These are phyloP conservation scores for Psylliodes chrysocephalus DNA, from an alignment of 2,888 invertebrate species.

Conservation along the genomic window DNA sequence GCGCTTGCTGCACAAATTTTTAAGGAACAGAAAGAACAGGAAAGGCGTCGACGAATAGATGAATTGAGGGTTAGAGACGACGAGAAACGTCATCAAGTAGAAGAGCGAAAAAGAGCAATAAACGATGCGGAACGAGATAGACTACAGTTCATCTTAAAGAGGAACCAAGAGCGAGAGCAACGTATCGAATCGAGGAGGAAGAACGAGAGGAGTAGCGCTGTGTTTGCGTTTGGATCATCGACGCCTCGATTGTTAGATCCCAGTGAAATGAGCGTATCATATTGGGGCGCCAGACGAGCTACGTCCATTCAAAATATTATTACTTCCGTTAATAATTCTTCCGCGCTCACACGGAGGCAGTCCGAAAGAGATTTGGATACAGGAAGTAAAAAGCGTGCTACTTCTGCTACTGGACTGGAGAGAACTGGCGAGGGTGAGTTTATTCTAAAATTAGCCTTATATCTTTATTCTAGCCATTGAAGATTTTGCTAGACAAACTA, in stretches of 20 bases:
- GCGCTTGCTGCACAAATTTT: slow-evolving; percentile 89
- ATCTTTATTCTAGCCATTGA: no score
- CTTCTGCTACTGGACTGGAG: slow-evolving; percentile 78
- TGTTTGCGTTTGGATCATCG: slow-evolving; percentile 92
- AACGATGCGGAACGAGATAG: slow-evolving; percentile 89
- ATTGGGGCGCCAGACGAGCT: slow-evolving; percentile 89
- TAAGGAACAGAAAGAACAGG: slow-evolving; percentile 89
- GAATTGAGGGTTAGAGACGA: slow-evolving; percentile 83
- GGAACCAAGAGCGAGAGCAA: slow-evolving; percentile 71
- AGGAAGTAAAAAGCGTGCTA: slow-evolving; percentile 79
- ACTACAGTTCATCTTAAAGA: slow-evolving; percentile 84
- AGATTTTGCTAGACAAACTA: no score
- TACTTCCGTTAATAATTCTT: slow-evolving; percentile 70
- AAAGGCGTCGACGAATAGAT: slow-evolving; percentile 82
- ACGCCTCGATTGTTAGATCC: slow-evolving; percentile 89
- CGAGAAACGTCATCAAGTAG: slow-evolving; percentile 77
- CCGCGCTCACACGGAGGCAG: slow-evolving; percentile 79
- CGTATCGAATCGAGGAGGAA: slow-evolving; percentile 80
- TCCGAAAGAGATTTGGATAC: slow-evolving; percentile 84
- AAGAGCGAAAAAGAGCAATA: slow-evolving; percentile 89
- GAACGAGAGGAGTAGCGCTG: slow-evolving; percentile 78
- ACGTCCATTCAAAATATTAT: slow-evolving; percentile 92
- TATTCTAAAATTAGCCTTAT: no score
- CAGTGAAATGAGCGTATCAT: slow-evolving; percentile 80
- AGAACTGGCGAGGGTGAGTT: slow-evolving; percentile 71